Conservation (phyloP, 2,113 vertebrate species). For the Corythornis madagascariensis region DNA sequence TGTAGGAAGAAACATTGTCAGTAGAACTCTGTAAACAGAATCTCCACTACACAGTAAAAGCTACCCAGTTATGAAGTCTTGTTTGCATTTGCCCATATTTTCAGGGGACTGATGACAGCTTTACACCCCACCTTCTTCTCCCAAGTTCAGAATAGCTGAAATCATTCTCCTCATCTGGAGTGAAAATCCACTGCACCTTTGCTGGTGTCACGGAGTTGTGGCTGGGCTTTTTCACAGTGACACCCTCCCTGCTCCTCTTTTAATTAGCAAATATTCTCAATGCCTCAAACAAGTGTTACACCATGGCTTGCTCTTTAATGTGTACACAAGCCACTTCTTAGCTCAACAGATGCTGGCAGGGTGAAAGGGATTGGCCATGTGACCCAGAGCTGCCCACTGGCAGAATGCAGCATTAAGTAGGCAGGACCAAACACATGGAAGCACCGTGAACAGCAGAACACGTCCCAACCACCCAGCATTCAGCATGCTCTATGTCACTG, state of each 20-base stretch:
- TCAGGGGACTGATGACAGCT: neutral
- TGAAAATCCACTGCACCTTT: neutral
- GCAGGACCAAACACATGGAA: neutral
- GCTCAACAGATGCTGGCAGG: neutral
- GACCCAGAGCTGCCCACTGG: rapidly evolving
- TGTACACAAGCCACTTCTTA: neutral
- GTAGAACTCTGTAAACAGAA: neutral
- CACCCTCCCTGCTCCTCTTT: neutral
- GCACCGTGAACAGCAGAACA: neutral
- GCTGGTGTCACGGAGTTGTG: neutral
- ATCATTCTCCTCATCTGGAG: neutral
- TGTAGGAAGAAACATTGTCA: neutral
- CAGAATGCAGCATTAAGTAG: neutral
- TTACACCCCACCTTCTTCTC: neutral
- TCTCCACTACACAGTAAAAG: neutral
- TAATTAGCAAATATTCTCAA: neutral
- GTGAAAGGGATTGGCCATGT: neutral
- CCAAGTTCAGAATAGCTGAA: neutral
- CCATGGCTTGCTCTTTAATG: neutral
- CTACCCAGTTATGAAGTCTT: neutral
- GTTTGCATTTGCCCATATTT: neutral
- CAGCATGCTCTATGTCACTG: neutral
- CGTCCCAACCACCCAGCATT: rapidly evolving
- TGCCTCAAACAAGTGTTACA: neutral
- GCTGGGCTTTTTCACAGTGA: neutral